Conservation (phyloP, 2,113 vertebrate species). For the Diadophis punctatus region DNA sequence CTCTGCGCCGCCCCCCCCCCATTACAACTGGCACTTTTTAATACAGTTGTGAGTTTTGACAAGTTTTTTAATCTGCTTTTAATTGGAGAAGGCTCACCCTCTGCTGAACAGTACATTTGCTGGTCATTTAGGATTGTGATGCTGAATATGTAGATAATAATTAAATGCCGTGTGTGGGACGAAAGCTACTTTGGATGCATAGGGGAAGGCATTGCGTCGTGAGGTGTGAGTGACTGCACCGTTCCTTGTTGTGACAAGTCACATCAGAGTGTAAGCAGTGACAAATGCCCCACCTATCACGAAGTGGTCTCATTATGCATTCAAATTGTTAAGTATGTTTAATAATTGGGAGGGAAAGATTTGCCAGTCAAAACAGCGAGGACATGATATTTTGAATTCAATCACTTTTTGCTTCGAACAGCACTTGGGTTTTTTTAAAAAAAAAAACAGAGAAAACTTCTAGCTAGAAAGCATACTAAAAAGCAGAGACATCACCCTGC, state of each 20-base stretch:
- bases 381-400: not conserved
- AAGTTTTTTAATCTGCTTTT: not conserved
- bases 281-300: constrained; percentile 39
- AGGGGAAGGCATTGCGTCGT: not conserved
- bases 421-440: not conserved
- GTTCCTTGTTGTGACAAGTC: constrained; percentile 59
- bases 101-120: not conserved
- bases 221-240: constrained; percentile 15
- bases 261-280: not conserved
- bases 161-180: fast-evolving
- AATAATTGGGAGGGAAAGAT: constrained; percentile 6
- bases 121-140: not conserved
- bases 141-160: not conserved
- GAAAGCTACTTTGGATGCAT: constrained; percentile 16
- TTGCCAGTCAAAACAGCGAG: constrained; percentile 36
- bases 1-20: too few species aligned
- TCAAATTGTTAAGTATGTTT: constrained; percentile 48
- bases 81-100: not conserved
- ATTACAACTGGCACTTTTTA: not conserved
- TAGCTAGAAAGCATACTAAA: too few species aligned
- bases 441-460: fast-evolving
- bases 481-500: too few species aligned
- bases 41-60: not conserved
- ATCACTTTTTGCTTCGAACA: not conserved
- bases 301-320: constrained; percentile 35